Conservation (phyloP, 2,113 vertebrate genomes). For the Garra rufa region DNA sequence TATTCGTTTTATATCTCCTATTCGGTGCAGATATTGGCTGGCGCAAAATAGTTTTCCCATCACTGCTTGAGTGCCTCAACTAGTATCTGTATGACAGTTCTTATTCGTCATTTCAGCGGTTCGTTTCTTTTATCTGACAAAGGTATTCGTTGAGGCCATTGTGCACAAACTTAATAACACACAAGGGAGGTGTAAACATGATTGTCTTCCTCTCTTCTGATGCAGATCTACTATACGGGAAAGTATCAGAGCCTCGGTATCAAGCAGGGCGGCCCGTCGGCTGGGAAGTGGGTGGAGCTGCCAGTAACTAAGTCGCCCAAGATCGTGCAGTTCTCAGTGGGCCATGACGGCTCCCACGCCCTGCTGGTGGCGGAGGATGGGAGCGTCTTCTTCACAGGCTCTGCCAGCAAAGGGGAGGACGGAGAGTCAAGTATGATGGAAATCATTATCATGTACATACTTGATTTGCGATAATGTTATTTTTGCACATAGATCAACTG, state of each 20-base stretch:
- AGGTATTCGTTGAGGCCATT: neutral
- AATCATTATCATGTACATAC: neutral
- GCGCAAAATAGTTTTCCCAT: neutral
- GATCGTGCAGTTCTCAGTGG: conserved; percentile 95
- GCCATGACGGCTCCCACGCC: conserved; percentile 97
- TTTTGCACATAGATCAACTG: neutral
- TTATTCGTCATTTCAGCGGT: neutral
- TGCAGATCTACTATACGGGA: conserved; percentile 96
- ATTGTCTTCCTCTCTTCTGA: neutral
- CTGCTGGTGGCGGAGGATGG: conserved; percentile 96
- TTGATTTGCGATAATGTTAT: neutral
- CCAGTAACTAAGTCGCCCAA: conserved; percentile 98
- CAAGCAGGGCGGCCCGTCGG: conserved; percentile 96
- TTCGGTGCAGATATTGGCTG: neutral
- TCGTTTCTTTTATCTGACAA: neutral
- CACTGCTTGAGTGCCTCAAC: neutral
- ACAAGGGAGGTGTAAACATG: neutral
- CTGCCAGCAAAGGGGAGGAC: conserved; percentile 98
- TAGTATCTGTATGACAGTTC: neutral
- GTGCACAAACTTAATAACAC: neutral
- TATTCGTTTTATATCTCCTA: neutral
- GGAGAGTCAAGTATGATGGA: conserved; percentile 91
- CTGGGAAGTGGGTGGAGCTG: conserved; percentile 97
- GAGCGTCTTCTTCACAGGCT: conserved; percentile 97
- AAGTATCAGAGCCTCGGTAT: conserved; percentile 99